Base-by-base conservation (phyloP, 2,888 invertebrate genomes). In the Andrena bicolor region DNA sequence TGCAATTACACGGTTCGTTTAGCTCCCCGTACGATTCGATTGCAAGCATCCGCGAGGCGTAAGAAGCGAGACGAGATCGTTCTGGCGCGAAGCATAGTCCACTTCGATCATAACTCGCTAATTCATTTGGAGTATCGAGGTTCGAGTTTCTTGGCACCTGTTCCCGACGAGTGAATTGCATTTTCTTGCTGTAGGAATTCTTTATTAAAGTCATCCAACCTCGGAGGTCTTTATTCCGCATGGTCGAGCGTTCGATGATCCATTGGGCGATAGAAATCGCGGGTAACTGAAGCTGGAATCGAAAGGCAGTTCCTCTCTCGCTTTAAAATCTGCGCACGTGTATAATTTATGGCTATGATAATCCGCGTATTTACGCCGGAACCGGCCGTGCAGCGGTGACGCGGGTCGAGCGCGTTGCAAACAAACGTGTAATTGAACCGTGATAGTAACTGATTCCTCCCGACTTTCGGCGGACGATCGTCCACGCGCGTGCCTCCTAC, bases 291-390 rank as follows among this genome's bases (percentile, higher is more conserved):
- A 10, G 20, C 51, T 41, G 20, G 3, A 0, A 8, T 3, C 8
- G 56, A 26, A 10, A n/a, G 2, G 0, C 1, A 10, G 20, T 0
- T 30, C 60, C 60, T n/a, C n/a, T 30, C 60, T 16, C 60, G 32
- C 3, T 32, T 16, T 7, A 20, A 61, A 35, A 26, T 28, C 5
- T 3, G 70, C 5, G 8, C 61, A 66, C 65, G 72, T 53, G 80
- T 26, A 66, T 71, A 66, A 80, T 80, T 80, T 80, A 80, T 61
- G n/a, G 26, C 51, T 48, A 65, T 49, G 65, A 53, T 80, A 72
- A 80, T 72, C 16, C 48, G 48, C 26, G 53, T 66, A 26, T 71
- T 80, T 66, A 60, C 26, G 51, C 41, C 35, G 48, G 20, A 10
- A 0, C 28, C 51, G 51, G 51, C 20, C 13, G 56, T 28, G 13